Evolutionary conservation across 2,113 vertebrate genomes (phyloP).

Genomic region (Mola mola): DNA sequence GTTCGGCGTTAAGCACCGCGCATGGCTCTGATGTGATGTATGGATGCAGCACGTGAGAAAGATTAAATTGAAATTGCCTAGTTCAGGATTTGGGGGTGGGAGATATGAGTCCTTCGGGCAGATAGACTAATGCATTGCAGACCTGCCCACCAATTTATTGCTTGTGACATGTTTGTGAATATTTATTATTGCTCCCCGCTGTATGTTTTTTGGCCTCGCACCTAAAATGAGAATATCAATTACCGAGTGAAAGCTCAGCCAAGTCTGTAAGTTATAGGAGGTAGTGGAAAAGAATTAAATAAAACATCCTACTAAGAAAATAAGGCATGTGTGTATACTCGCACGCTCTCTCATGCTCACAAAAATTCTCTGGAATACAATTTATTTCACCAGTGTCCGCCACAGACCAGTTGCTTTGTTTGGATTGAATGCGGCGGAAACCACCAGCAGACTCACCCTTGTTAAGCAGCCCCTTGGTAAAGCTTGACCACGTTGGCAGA

Average conservation of each 20-base stretch:
- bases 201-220: slow-evolving; percentile 46
- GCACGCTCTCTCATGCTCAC: slow-evolving; percentile 9
- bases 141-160: slow-evolving; percentile 64
- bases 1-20: slow-evolving; percentile 31
- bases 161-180: slow-evolving; percentile 63
- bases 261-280: slow-evolving; percentile 1
- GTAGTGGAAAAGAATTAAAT: slow-evolving; percentile 23
- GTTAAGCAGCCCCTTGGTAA: slow-evolving; percentile 57
- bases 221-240: slow-evolving; percentile 68
- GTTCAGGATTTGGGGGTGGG: slow-evolving; percentile 59
- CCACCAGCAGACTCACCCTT: slow-evolving; percentile 50
- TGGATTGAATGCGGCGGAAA: slow-evolving; percentile 62
- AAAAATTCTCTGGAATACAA: slow-evolving; percentile 43
- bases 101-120: slow-evolving; percentile 54
- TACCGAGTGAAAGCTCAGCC: slow-evolving; percentile 40
- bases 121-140: slow-evolving; percentile 58
- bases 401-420: slow-evolving; percentile 60
- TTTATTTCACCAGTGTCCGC: slow-evolving; percentile 56
- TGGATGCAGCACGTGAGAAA: slow-evolving; percentile 62
- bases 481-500: slow-evolving; percentile 55
- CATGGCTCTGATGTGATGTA: slow-evolving; percentile 54
- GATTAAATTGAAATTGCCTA: slow-evolving; percentile 69
- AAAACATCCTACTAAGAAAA: slow-evolving; percentile 10
- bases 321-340: slow-evolving; percentile 10
- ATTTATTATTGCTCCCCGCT: slow-evolving; percentile 67